A percentile compares a stretch with the other conserved stretches of the same genome.
Conservation (phyloP, 1,140 invertebrate species). For the Oncopeltus fasciatus region DNA sequence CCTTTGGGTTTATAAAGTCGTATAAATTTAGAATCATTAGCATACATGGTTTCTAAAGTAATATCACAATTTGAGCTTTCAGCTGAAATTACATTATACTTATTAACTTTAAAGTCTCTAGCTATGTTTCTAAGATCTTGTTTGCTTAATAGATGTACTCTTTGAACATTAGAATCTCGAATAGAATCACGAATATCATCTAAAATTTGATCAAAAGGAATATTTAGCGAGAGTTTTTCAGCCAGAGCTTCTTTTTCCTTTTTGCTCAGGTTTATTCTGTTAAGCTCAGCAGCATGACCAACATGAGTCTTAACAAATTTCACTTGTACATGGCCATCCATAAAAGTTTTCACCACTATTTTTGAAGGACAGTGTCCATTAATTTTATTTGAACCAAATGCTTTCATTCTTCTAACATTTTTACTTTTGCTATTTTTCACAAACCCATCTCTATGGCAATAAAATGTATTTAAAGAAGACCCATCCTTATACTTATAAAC, state of each 20-base stretch:
- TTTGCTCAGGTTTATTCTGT: neutral
- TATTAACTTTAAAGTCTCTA: neutral
- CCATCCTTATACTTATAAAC: no score
- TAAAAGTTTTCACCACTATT: neutral
- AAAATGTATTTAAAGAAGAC: neutral
- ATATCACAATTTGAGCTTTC: neutral
- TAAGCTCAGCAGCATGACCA: neutral
- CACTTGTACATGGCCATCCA: neutral
- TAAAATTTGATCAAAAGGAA: neutral
- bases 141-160: neutral
- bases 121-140: neutral
- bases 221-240: neutral
- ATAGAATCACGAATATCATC: neutral
- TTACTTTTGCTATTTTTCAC: neutral
- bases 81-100: neutral
- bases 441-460: neutral
- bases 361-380: neutral
- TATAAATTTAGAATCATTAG: neutral
- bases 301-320: neutral
- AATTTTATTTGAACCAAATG: neutral
- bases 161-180: neutral
- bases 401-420: neutral
- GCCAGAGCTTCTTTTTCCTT: neutral
- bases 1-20: slow-evolving; percentile 2
- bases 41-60: neutral